Base-by-base conservation (phyloP, 2,797 vertebrate species). In the Hypotaenidia philippensis region DNA sequence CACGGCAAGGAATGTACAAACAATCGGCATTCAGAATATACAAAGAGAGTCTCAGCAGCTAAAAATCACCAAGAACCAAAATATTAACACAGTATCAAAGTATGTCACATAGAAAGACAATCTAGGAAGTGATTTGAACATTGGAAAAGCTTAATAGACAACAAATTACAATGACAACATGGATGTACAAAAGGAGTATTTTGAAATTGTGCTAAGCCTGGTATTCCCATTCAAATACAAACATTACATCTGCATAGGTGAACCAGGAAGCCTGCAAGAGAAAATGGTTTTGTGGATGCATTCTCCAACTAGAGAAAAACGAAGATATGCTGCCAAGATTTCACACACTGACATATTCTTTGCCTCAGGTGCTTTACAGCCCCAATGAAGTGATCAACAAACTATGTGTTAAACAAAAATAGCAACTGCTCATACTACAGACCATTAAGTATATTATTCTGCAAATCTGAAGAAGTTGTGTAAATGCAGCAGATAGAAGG, bases 251-350 rank as follows among this genome's bases (percentile, higher is more conserved):
- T 2, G 10, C 17, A 1, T 14, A 83, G 63, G 19, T 12, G 44
- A 81, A 11, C 14, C 6, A 34, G 23, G 27, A 17, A 59, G 26
- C 50, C 23, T 69, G 16, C 13, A 75, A 41, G 13, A 40, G 9
- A 56, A 56, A 22, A 38, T 0, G 8, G 11, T 10, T 75, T 59
- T 3, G 2, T 83, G 52, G 21, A 44, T 1, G 1, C 6, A 23
- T 41, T 20, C 22, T 22, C 34, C 36, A 82, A 34, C 5, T 18
- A 78, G 27, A 49, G 31, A 72, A 47, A 25, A 72, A 93, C 22
- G 4, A 55, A 22, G 7, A 49, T 50, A 60, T 18, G 22, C 34
- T 65, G 34, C 10, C 47, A 50, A 77, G 18, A 12, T 65, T 76
- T 77, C 36, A 56, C 17, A 25, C 17, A 25, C 8, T 23, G 40